These are phyloP conservation scores for Crocuta crocuta DNA, from an alignment of 2,113 vertebrate species.

Conservation along the genomic window DNA sequence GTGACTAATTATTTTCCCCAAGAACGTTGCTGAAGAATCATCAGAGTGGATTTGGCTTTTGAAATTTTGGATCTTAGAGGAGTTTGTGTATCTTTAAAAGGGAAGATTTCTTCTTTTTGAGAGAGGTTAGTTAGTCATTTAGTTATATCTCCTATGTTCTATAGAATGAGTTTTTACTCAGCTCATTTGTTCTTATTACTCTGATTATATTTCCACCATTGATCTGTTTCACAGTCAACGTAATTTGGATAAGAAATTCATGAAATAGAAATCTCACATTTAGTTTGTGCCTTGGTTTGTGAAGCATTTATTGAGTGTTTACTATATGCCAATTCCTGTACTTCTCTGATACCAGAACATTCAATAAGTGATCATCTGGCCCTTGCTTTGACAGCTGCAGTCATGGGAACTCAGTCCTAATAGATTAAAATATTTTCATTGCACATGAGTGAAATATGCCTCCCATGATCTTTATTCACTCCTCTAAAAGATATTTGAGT, in stretches of 20 bases:
- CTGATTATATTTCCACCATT: not conserved
- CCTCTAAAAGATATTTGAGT: not conserved
- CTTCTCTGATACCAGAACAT: not conserved
- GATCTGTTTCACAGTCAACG: not conserved
- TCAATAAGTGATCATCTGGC: not conserved
- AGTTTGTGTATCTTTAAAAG: not conserved
- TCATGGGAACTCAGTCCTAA: not conserved
- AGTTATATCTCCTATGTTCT: not conserved
- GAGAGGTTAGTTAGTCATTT: not conserved
- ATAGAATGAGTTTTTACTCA: not conserved
- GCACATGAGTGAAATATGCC: not conserved
- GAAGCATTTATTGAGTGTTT: not conserved
- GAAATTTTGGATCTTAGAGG: not conserved
- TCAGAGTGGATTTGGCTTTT: not conserved
- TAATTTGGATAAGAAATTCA: slow-evolving; percentile 31
- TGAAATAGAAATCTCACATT: not conserved
- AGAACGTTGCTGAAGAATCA: not conserved
- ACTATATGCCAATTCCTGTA: not conserved
- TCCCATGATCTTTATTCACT: not conserved
- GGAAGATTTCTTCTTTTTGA: not conserved
- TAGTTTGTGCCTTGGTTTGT: not conserved
- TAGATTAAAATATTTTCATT: not conserved
- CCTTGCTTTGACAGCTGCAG: not conserved
- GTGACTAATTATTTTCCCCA: not conserved
- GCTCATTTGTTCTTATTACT: not conserved